Base-by-base conservation (phyloP, 2,888 invertebrate genomes). In the Gastrophysa polygoni region DNA sequence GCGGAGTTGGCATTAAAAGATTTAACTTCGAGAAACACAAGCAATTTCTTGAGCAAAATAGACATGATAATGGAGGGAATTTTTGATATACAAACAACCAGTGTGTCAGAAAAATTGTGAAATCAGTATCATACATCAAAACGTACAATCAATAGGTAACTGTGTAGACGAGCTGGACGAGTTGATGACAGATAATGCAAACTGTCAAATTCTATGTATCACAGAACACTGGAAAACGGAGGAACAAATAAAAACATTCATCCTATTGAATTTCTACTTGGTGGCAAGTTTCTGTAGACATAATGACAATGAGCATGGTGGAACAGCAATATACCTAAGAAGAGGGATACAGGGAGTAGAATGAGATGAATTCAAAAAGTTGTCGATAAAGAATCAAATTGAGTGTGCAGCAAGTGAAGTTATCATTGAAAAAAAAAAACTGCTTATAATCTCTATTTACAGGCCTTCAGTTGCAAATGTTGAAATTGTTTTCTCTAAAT, bases 211-310 rank as follows among this genome's bases (percentile, higher is more conserved):
- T n/a, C n/a, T n/a, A n/a, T n/a, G n/a, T n/a, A 32, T 51, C 5
- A 51, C 32, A 16, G 51, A 51, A 28, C 51, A 51, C 18, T 51
- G 51, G 21, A 11, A 51, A 28, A 51, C 32, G 32, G 32, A 32
- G 32, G 32, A 32, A 29, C 32, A 28, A 29, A 11, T 51, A 29
- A 14, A 18, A 32, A 29, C n/a, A 3, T 32, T 34, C 7, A 32
- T 5, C n/a, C n/a, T 51, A 21, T 16, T 14, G 14, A 16, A 51
- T 51, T 51, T 51, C 17, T 5, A 14, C n/a, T 17, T 51, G n/a
- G 51, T 28, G 8, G n/a, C 51, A n/a, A 28, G 29, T 17, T 51
- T 32, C 29, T 51, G 51, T 14, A 7, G 51, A 34, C 2, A 34
- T n/a, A n/a, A 32, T 32, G 32, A 16, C 28, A 28, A 16, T 28